Evolutionary conservation across 2,113 vertebrate species (phyloP).

Genomic region (Felis catus): F.catus_Fca126_mat1.0 CM031413.1:168003001-168003500

Average conservation of each 20-base stretch:
- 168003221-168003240: fast-evolving
- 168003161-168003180: fast-evolving
- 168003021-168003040: fast-evolving
- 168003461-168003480: slow-evolving; percentile 34
- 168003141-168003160: background rate
- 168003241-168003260: background rate
- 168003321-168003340: background rate
- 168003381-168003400: background rate
- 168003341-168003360: background rate
- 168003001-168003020: fast-evolving
- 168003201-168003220: background rate
- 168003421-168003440: slow-evolving; percentile 50
- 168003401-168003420: slow-evolving; percentile 33
- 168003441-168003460: background rate
- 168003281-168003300: too few species aligned
- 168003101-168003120: background rate
- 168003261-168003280: background rate
- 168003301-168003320: background rate
- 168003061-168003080: background rate
- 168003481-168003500: background rate
- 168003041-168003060: background rate
- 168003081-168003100: background rate
- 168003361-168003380: fast-evolving
- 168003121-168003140: too few species aligned
- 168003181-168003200: too few species aligned